Evolutionary conservation across 2,113 vertebrate species (phyloP).

Genomic region (Candoia aspera): DNA sequence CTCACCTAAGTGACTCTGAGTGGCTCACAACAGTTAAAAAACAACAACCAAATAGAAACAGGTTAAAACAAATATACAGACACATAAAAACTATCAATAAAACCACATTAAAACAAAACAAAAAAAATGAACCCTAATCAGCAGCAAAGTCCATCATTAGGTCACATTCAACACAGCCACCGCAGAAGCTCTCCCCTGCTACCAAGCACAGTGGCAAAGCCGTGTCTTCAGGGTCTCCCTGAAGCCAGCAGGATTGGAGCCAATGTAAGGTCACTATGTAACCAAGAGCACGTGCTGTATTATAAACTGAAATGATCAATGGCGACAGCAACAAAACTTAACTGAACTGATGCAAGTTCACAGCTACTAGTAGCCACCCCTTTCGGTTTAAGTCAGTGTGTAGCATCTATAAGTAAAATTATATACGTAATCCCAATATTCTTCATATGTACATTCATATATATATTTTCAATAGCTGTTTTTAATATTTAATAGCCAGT

Average conservation of each 20-base stretch:
- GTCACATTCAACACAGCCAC: background rate
- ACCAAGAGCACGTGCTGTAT: background rate
- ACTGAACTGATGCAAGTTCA: background rate
- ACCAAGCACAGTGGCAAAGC: background rate
- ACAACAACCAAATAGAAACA: background rate
- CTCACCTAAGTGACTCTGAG: background rate
- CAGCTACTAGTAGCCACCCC: background rate
- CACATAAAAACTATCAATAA: background rate
- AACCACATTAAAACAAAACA: background rate
- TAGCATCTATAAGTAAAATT: background rate
- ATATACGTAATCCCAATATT: background rate
- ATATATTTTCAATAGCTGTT: background rate
- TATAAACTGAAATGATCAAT: background rate
- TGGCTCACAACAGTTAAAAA: background rate
- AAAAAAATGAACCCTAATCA: background rate
- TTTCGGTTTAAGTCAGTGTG: background rate
- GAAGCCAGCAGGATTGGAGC: no score
- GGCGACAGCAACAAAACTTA: background rate
- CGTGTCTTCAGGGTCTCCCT: background rate
- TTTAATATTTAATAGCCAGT: no score
- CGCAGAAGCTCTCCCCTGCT: background rate
- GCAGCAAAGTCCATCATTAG: background rate
- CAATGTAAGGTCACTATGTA: background rate
- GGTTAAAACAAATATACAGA: background rate
- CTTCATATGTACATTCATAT: background rate